Conservation (phyloP, 2,888 invertebrate species). For the Anoplius nigerrimus region DNA sequence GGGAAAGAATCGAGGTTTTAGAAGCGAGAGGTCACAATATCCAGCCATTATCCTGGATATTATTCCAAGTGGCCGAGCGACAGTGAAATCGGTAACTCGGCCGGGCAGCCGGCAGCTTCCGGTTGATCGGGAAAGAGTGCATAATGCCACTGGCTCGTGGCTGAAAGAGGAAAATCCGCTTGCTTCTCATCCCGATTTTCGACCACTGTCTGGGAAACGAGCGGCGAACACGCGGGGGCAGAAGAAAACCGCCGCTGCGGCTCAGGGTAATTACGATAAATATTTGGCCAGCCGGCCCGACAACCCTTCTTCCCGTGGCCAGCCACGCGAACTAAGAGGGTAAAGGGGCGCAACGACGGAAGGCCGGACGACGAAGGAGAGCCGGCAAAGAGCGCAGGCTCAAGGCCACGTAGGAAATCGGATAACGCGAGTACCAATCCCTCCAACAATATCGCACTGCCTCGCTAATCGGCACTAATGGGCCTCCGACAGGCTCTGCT, state of each 20-base stretch:
- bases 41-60: constrained; percentile 42
- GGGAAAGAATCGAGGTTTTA: no score
- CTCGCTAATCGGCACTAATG: constrained; percentile 64
- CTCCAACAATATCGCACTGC: constrained; percentile 39
- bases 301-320: constrained; percentile 68
- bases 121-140: constrained; percentile 43
- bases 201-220: constrained; percentile 19
- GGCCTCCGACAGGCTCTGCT: constrained; percentile 28
- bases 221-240: constrained; percentile 26
- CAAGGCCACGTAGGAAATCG: constrained; percentile 48
- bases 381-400: constrained; percentile 13
- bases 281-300: constrained; percentile 73
- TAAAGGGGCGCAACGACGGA: constrained; percentile 14
- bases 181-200: constrained; percentile 21
- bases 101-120: constrained; percentile 51
- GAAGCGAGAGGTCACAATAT: no score
- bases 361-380: constrained; percentile 3
- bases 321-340: constrained; percentile 68
- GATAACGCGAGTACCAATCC: constrained; percentile 49
- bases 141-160: background rate
- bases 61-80: constrained; percentile 67
- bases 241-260: constrained; percentile 40
- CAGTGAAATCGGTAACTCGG: constrained; percentile 28
- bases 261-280: constrained; percentile 71
- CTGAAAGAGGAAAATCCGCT: constrained; percentile 52